These are phyloP conservation scores for Cheilosia scutellata DNA, from an alignment of 2,888 invertebrate genomes.

Conservation along the genomic window DNA sequence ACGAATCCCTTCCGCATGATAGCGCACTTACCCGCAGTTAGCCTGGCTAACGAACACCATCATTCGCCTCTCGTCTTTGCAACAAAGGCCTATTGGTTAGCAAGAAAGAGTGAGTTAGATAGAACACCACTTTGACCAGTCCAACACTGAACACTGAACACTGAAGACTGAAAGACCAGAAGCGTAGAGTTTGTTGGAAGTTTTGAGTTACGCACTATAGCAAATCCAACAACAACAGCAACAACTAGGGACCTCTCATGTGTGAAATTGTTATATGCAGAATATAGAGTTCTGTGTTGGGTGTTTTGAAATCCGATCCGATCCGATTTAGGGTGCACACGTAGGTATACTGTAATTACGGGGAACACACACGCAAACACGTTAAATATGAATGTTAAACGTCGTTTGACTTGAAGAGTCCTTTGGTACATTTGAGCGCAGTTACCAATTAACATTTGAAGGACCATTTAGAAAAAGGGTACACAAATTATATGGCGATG, in stretches of 20 bases:
- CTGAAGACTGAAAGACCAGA: slow-evolving; percentile 68
- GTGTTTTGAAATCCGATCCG: slow-evolving; percentile 72
- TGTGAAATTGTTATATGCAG: slow-evolving; percentile 66
- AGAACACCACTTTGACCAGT: not conserved
- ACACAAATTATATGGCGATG: slow-evolving; percentile 39
- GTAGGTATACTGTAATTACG: slow-evolving; percentile 25
- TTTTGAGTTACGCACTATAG: slow-evolving; percentile 67
- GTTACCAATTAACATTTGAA: slow-evolving; percentile 75
- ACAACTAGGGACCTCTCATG: slow-evolving; percentile 53
- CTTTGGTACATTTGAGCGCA: slow-evolving; percentile 73
- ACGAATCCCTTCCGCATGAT: slow-evolving; percentile 56
- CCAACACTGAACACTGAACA: slow-evolving; percentile 39
- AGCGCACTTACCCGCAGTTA: slow-evolving; percentile 37
- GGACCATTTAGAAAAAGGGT: slow-evolving; percentile 63
- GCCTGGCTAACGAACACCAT: slow-evolving; percentile 49
- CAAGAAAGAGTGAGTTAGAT: slow-evolving; percentile 12
- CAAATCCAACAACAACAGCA: slow-evolving; percentile 12
- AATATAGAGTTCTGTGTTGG: slow-evolving; percentile 57
- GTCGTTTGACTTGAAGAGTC: slow-evolving; percentile 70
- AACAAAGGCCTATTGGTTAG: slow-evolving; percentile 34
- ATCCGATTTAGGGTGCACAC: slow-evolving; percentile 57
- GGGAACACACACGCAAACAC: slow-evolving; percentile 16
- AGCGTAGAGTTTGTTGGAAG: slow-evolving; percentile 59
- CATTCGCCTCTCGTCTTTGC: slow-evolving; percentile 22
- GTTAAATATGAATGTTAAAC: slow-evolving; percentile 30